Percentiles rank a stretch among this genome's conserved stretches.
Conservation (phyloP, 2,888 invertebrate species). For the Caenorhabditis sp. region DNA sequence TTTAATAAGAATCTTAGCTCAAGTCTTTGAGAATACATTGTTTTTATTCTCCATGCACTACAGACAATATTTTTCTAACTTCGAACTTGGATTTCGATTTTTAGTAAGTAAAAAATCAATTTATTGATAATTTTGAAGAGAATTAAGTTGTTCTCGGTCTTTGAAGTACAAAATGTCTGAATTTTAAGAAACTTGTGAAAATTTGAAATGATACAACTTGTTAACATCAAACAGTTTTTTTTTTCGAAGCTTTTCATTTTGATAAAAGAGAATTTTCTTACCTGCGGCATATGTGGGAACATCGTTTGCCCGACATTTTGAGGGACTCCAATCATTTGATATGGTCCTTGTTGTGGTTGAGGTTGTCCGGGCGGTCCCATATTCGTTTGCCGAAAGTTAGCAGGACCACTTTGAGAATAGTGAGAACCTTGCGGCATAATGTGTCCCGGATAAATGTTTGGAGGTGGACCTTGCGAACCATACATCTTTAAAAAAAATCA, state of each 20-base stretch:
- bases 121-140: too few relatives aligned
- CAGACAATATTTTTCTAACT: too few relatives aligned
- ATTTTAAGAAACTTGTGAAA: too few relatives aligned
- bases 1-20: too few relatives aligned
- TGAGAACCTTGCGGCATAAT: neutral
- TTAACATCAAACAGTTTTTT: neutral
- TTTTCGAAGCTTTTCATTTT: neutral
- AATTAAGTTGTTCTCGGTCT: too few relatives aligned
- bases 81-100: too few relatives aligned
- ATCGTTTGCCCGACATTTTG: neutral
- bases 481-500: neutral
- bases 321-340: neutral
- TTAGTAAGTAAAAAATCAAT: too few relatives aligned
- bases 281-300: neutral
- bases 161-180: too few relatives aligned
- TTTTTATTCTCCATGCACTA: too few relatives aligned
- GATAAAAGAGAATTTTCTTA: neutral
- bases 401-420: neutral
- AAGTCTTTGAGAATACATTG: too few relatives aligned
- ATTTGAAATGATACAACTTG: too few relatives aligned
- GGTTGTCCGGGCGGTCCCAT: conserved; percentile 3
- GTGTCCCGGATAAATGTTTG: conserved; percentile 3
- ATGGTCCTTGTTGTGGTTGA: conserved; percentile 2
- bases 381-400: neutral
- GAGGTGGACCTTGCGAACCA: neutral